Conservation (phyloP, 1,140 invertebrate species). For the Leptoteleia sp. region DNA sequence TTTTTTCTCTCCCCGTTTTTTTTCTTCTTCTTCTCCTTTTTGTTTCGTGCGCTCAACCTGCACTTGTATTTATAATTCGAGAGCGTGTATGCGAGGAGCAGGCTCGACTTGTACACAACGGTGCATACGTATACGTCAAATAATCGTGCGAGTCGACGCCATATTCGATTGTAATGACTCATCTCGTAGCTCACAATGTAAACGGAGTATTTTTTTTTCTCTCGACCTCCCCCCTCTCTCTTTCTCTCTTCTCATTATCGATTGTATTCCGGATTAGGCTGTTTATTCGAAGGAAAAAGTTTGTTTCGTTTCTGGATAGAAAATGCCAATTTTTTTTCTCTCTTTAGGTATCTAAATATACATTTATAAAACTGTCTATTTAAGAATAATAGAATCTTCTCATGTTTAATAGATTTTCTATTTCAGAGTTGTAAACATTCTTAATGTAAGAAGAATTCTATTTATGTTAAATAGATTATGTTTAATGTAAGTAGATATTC, state of each 20-base stretch:
- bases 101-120: not conserved
- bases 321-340: not conserved
- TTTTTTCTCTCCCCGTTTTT: no score
- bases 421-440: no score
- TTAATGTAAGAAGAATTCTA: no score
- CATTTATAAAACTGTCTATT: no score
- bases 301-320: no score
- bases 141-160: constrained; percentile 34
- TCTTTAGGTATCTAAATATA: not conserved
- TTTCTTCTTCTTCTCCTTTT: no score
- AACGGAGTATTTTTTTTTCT: constrained; percentile 32
- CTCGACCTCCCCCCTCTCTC: no score
- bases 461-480: no score
- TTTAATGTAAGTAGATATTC: no score
- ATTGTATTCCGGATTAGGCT: constrained; percentile 37
- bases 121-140: not conserved
- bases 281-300: constrained; percentile 26
- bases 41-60: no score
- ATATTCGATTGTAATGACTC: constrained; percentile 54
- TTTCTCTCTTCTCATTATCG: constrained; percentile 39
- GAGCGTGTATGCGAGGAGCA: not conserved
- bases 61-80: constrained; percentile 1
- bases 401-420: no score
- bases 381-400: no score
- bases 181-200: constrained; percentile 41